phyloP scores from a whole-genome alignment of 2,113 vertebrate genomes.

The Platysternon megacephalum region DNA sequence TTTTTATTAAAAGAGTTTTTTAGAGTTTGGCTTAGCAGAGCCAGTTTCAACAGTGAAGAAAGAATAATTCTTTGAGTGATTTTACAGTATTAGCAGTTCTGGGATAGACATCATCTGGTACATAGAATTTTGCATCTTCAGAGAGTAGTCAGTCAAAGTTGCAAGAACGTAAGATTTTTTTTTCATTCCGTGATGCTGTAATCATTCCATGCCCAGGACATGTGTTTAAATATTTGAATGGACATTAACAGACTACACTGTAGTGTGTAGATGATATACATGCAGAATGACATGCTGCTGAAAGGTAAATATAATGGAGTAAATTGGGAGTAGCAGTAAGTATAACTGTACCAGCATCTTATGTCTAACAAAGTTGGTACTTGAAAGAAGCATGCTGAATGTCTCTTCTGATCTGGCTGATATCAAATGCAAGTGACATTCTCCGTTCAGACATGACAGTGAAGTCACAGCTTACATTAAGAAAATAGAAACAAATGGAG shows the following conservation, averaged over 20 bases:
- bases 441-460: background rate
- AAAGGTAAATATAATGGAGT: background rate
- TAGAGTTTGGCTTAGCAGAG: background rate
- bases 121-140: background rate
- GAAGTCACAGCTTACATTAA: background rate
- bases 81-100: background rate
- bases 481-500: background rate
- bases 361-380: background rate
- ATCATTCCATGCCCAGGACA: background rate
- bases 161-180: background rate
- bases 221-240: background rate
- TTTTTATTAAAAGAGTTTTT: background rate
- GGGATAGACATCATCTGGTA: background rate
- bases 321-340: background rate
- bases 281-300: background rate
- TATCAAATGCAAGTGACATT: background rate
- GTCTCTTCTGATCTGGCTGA: background rate
- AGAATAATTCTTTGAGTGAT: background rate
- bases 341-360: background rate
- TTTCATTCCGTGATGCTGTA: background rate
- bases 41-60: background rate
- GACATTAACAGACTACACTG: background rate
- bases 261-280: background rate
- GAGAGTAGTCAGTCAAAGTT: background rate
- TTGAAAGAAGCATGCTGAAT: background rate